Conservation (phyloP, 2,113 vertebrate species). For the Microcebus tavaratra region DNA sequence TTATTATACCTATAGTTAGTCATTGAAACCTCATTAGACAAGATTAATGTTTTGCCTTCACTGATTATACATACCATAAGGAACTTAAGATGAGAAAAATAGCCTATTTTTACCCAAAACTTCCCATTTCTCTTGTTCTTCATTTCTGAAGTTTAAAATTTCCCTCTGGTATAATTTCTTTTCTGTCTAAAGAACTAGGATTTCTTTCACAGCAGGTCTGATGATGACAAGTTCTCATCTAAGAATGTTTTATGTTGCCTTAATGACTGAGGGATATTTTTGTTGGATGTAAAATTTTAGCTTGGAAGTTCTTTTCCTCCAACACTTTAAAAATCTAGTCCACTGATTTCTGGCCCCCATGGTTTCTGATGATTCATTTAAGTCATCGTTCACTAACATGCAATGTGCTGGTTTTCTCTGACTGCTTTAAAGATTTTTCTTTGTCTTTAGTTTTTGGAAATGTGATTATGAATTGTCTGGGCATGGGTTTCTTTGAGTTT, state of each 20-base stretch:
- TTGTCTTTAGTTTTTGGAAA: background rate
- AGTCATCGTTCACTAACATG: background rate
- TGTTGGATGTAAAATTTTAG: background rate
- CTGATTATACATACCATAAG: background rate
- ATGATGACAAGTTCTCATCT: background rate
- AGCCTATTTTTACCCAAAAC: background rate
- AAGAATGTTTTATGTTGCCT: background rate
- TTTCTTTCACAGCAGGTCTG: background rate
- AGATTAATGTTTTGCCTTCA: background rate
- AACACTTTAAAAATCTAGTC: background rate
- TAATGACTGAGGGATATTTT: background rate
- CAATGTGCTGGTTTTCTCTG: background rate
- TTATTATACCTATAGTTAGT: background rate
- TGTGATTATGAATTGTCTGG: background rate
- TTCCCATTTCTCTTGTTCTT: background rate
- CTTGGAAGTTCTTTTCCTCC: background rate
- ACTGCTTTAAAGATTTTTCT: background rate
- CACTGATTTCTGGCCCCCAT: background rate
- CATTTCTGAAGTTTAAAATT: background rate
- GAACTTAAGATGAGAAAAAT: background rate
- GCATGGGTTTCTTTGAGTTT: background rate
- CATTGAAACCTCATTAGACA: background rate
- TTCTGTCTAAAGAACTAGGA: background rate
- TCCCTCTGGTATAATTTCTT: background rate
- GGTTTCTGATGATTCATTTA: background rate